Evolutionary conservation across 37 sponge, comb jelly and placozoan genomes (phyloP).

Genomic region (Amphimedon queenslandica): DNA sequence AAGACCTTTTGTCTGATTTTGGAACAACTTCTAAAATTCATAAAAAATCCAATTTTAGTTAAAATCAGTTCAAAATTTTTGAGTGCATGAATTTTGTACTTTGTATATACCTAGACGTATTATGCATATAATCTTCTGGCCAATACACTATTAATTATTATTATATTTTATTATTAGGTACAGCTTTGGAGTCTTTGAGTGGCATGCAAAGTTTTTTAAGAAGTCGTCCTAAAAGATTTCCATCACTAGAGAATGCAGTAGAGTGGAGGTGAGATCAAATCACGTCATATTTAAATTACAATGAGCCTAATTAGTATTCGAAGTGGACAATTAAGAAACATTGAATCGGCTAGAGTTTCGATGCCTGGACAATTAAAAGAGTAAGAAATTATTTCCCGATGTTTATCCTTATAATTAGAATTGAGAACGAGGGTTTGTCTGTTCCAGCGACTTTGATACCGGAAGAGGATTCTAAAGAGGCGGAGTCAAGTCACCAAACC

Average conservation of each 20-base stretch:
- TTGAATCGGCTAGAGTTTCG: conserved; percentile 79
- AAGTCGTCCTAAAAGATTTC: conserved; percentile 60
- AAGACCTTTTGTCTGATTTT: too few relatives aligned
- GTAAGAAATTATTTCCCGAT: conserved; percentile 32
- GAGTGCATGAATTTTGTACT: background rate
- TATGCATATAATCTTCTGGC: background rate
- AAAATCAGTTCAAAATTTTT: too few relatives aligned
- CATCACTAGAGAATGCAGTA: conserved; percentile 70
- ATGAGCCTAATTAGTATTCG: conserved; percentile 51
- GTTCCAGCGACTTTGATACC: background rate
- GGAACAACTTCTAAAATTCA: too few relatives aligned
- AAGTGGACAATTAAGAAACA: conserved; percentile 75
- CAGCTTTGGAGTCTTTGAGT: conserved; percentile 78
- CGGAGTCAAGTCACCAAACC: background rate
- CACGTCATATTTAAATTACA: background rate
- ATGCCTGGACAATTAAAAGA: conserved; percentile 69
- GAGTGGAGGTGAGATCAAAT: conserved; percentile 78
- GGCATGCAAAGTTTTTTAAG: conserved; percentile 75
- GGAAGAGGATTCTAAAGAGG: conserved; percentile 10
- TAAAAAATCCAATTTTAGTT: too few relatives aligned
- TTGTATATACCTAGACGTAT: background rate
- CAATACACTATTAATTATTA: background rate
- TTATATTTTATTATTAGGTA: conserved; percentile 31
- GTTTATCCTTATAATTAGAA: too few relatives aligned
- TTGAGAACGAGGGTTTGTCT: too few relatives aligned